These are phyloP conservation scores for Drosophila trapezifrons DNA, from an alignment of 1,140 invertebrate genomes.

Conservation along the genomic window DNA sequence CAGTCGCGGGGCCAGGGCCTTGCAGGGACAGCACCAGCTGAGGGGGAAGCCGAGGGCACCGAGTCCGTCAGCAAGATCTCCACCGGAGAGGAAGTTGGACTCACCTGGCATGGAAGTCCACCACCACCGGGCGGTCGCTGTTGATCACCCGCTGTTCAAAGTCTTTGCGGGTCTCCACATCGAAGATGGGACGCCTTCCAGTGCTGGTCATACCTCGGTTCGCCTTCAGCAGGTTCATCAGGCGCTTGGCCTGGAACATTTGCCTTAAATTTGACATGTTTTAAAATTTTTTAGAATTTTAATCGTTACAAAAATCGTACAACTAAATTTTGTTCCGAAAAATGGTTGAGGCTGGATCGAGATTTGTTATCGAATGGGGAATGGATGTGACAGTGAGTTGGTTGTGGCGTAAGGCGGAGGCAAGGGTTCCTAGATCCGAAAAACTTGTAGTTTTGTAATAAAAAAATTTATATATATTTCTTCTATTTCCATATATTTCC, in stretches of 20 bases:
- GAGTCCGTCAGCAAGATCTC: too few relatives aligned
- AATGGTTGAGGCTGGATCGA: too few relatives aligned
- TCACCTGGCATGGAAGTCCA: slow-evolving; percentile 98
- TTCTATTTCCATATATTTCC: too few relatives aligned
- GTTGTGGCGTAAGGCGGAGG: too few relatives aligned
- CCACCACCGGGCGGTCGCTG: slow-evolving; percentile 93
- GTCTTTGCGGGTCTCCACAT: slow-evolving; percentile 95
- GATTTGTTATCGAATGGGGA: background rate
- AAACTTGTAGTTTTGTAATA: background rate
- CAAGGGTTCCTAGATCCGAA: slow-evolving; percentile 4
- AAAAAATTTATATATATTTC: too few relatives aligned
- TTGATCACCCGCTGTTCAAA: slow-evolving; percentile 95
- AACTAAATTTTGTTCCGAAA: slow-evolving; percentile 9
- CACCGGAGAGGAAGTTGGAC: slow-evolving; percentile 79
- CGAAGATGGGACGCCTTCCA: slow-evolving; percentile 87
- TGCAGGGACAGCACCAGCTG: slow-evolving; percentile 98
- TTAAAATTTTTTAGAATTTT: background rate
- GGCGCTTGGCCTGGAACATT: background rate
- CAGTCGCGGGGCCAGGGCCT: slow-evolving; percentile 93
- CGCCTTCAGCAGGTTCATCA: slow-evolving; percentile 21
- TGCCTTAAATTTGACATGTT: slow-evolving; percentile 3
- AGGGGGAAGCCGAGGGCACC: too few relatives aligned
- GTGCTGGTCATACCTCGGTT: slow-evolving; percentile 15
- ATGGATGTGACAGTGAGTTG: too few relatives aligned
- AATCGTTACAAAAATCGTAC: background rate